Evolutionary conservation across 2,888 invertebrate genomes (phyloP).

Genomic region (Pantelozetes paolii): DNA sequence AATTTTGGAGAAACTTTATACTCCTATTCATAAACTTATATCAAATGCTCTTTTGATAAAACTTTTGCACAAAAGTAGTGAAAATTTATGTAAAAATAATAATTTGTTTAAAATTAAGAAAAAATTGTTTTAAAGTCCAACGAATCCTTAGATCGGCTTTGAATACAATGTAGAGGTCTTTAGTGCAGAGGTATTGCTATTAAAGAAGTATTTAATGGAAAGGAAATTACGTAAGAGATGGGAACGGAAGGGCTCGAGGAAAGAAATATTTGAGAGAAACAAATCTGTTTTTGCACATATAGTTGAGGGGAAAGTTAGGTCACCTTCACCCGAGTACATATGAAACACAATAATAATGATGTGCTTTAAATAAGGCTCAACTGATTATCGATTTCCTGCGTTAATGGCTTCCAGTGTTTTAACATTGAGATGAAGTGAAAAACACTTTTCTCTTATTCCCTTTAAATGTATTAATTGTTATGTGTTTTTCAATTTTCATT

Average conservation of each 20-base stretch:
- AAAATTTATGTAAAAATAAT: no score
- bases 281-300: no score
- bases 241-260: slow-evolving; percentile 32
- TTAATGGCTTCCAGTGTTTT: slow-evolving; percentile 1
- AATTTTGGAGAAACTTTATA: no score
- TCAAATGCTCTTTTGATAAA: no score
- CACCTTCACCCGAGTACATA: slow-evolving; percentile 13
- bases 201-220: slow-evolving; percentile 21
- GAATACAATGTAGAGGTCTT: not conserved
- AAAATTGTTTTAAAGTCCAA: not conserved
- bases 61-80: no score
- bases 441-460: not conserved
- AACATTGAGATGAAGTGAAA: not conserved
- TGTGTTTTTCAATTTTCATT: not conserved
- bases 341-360: slow-evolving; percentile 17
- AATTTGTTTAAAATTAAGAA: no score
- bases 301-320: not conserved
- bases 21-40: no score
- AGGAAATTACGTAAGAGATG: slow-evolving; percentile 33
- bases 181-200: not conserved
- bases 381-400: slow-evolving; percentile 36
- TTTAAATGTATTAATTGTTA: not conserved
- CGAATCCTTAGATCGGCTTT: not conserved
- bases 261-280: slow-evolving; percentile 4
- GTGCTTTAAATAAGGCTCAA: not conserved